Evolutionary conservation across 2,888 invertebrate species (phyloP).

Genomic region (Xestia sexstrigata): DNA sequence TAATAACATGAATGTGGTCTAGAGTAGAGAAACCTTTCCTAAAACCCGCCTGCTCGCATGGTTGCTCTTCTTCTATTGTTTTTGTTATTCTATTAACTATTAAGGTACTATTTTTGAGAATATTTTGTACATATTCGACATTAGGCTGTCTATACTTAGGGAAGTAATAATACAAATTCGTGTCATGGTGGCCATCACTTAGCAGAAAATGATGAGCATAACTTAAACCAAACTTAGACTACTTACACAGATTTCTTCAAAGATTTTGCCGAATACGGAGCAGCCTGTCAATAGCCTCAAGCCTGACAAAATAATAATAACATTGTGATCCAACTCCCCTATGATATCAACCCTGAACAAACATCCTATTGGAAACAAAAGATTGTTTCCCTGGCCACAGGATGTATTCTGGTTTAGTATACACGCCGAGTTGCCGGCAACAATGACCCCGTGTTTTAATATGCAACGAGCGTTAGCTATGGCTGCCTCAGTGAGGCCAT

Average conservation of each 20-base stretch:
- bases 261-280: neutral
- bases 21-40: too few species aligned
- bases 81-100: too few species aligned
- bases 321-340: slow-evolving; percentile 22
- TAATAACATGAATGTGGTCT: too few species aligned
- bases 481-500: slow-evolving; percentile 42
- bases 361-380: slow-evolving; percentile 79
- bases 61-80: too few species aligned
- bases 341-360: slow-evolving; percentile 53
- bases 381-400: slow-evolving; percentile 77
- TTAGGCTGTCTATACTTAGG: too few species aligned
- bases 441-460: slow-evolving; percentile 79
- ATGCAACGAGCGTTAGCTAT: slow-evolving; percentile 72
- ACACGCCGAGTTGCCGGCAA: slow-evolving; percentile 75
- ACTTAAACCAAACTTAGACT: neutral
- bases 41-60: too few species aligned
- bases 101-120: too few species aligned
- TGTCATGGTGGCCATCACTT: too few species aligned
- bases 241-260: neutral
- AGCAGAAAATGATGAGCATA: neutral
- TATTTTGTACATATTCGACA: too few species aligned
- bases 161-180: too few species aligned
- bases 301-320: slow-evolving; percentile 1
- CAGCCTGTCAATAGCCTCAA: neutral
- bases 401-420: slow-evolving; percentile 78